These are phyloP conservation scores for Ictalurus punctatus DNA, from an alignment of 2,113 vertebrate genomes.

Conservation along the genomic window DNA sequence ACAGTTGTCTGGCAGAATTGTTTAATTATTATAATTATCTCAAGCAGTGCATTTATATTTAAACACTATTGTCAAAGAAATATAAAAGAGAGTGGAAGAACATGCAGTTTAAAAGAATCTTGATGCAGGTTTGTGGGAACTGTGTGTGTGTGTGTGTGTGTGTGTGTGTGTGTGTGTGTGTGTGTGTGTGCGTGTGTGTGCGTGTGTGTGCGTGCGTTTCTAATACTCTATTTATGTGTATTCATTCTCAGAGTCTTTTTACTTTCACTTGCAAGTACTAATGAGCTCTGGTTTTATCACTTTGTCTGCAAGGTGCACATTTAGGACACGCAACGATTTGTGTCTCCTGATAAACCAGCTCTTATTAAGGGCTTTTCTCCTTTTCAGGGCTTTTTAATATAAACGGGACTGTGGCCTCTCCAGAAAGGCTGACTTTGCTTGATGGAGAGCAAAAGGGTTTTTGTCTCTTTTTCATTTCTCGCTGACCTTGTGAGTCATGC, in stretches of 20 bases:
- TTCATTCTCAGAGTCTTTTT: constrained; percentile 44
- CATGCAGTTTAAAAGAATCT: neutral
- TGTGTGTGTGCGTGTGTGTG: constrained; percentile 12
- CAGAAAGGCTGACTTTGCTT: neutral
- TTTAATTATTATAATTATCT: constrained; percentile 35
- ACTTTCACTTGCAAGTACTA: constrained; percentile 18
- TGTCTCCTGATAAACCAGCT: neutral
- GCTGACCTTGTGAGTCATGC: constrained; percentile 4
- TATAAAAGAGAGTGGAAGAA: neutral
- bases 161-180: constrained; percentile 18
- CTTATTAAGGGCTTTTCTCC: neutral
- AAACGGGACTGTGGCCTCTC: neutral
- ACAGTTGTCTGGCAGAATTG: constrained; percentile 27
- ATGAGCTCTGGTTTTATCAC: constrained; percentile 21
- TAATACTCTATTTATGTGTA: neutral
- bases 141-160: constrained; percentile 3
- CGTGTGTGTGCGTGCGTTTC: neutral
- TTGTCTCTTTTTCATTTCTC: constrained; percentile 21
- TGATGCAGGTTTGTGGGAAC: neutral
- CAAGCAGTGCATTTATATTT: constrained; percentile 9
- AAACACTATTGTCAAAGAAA: constrained; percentile 25
- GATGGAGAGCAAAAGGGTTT: neutral
- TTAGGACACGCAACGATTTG: neutral
- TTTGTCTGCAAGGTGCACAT: neutral
- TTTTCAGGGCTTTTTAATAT: neutral